Evolutionary conservation across 2,113 vertebrate species (phyloP).

Genomic region (Myanophis thanlyinensis): DNA sequence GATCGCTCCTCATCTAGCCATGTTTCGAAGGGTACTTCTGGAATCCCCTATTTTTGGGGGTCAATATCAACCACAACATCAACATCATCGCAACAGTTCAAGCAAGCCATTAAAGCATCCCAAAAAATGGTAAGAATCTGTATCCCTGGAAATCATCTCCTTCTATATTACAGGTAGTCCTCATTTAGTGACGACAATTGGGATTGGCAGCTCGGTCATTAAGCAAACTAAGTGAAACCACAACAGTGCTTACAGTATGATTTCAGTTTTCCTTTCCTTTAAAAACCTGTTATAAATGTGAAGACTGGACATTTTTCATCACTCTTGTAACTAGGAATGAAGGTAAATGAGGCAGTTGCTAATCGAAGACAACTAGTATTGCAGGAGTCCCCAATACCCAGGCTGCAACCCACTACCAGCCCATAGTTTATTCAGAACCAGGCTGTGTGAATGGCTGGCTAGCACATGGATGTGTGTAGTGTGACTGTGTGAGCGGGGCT

Average conservation of each 20-base stretch:
- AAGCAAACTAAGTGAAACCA: neutral
- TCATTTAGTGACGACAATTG: neutral
- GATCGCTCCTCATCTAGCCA: accelerated
- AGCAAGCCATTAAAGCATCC: conserved; percentile 69
- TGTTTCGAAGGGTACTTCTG: accelerated
- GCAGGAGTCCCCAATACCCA: neutral
- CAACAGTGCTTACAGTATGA: neutral
- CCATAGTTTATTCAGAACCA: neutral
- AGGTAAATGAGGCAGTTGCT: neutral
- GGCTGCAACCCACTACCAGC: neutral
- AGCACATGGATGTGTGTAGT: too few species aligned
- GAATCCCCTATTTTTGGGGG: conserved; percentile 50
- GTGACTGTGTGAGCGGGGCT: too few species aligned
- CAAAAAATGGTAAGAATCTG: conserved; percentile 65
- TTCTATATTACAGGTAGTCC: neutral
- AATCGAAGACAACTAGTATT: neutral
- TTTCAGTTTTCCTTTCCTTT: neutral
- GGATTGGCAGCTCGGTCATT: neutral
- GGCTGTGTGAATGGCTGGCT: neutral
- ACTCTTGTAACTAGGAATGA: neutral
- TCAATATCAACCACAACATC: accelerated
- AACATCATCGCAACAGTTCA: conserved; percentile 30
- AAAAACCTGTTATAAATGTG: neutral
- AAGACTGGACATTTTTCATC: neutral
- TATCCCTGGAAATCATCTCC: neutral